Evolutionary conservation across 2,113 vertebrate genomes (phyloP).

Genomic region (Otus sunia): DNA sequence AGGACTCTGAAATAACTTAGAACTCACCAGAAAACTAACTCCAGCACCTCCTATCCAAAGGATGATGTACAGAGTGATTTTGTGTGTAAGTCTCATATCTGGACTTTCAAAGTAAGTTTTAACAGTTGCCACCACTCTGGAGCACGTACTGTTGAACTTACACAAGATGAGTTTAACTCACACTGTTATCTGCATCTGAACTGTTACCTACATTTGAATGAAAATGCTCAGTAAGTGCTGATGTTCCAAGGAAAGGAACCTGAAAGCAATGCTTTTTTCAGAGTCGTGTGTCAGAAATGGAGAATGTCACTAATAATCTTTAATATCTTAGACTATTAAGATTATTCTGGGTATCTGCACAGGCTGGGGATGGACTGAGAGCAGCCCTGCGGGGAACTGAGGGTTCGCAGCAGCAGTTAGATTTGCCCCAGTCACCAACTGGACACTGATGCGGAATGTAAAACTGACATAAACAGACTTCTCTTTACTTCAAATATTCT

Average conservation of each 20-base stretch:
- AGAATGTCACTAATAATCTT: neutral
- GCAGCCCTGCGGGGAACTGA: no score
- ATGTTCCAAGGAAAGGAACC: neutral
- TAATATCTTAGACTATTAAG: neutral
- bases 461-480: neutral
- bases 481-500: neutral
- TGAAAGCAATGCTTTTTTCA: neutral
- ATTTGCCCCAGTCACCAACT: neutral
- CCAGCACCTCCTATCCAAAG: neutral
- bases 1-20: neutral
- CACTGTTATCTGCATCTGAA: neutral
- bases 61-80: neutral
- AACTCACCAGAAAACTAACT: neutral
- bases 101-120: neutral
- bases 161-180: neutral
- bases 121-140: neutral
- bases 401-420: neutral
- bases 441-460: neutral
- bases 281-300: neutral
- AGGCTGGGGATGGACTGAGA: no score
- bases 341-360: no score
- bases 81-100: neutral
- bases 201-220: neutral
- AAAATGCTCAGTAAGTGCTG: neutral
- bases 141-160: neutral